Evolutionary conservation across 2,113 vertebrate genomes (phyloP), one percentile per base, ranked within the genome.

Genomic region (Seriola dumerili): DNA sequence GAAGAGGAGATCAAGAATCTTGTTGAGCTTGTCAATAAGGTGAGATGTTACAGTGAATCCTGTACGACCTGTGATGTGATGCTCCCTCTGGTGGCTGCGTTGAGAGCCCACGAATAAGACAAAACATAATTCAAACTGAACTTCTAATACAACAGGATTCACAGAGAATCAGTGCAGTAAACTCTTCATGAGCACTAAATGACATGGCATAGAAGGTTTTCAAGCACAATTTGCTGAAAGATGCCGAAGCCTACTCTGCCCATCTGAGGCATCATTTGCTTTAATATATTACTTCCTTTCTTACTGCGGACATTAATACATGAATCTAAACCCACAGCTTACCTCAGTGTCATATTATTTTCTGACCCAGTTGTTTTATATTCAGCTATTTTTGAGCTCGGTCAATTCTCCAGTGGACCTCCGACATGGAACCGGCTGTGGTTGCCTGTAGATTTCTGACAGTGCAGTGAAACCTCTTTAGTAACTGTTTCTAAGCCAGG

Each of bases 1-100:
- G 98, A 99, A 90, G 97, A 97, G 83, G 97, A 98, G 93, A 97
- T 99, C 89, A 97, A 94, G 94, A 96, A 94, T 72, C 96, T 99
- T 9, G 96, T 99, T 79, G 97, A 99, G 86, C 94, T 97, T 21
- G 96, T 96, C 42, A 97, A 96, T 91, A 99, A 99, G 98, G 98
- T 99, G 92, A 92, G 54, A 61, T 19, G n/a, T 29, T 3, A 11
- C 3, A 29, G 38, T 42, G 13, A 50, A n/a, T 25, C 4, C 32
- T 2, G 17, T 12, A 0, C 38, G 50, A 32, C 11, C 34, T 64
- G 19, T 54, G 55, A 25, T 52, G 40, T 1, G 44, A 21, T 55
- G 64, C 73, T 66, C 76, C 84, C 84, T 54, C 86, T 85, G 40
- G 70, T 85, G 85, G 76, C 21, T 21, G 40, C 36, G n/a, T 42